Evolutionary conservation across 2,797 vertebrate genomes (phyloP).

Genomic region (Pseudochromis fuscus): DNA sequence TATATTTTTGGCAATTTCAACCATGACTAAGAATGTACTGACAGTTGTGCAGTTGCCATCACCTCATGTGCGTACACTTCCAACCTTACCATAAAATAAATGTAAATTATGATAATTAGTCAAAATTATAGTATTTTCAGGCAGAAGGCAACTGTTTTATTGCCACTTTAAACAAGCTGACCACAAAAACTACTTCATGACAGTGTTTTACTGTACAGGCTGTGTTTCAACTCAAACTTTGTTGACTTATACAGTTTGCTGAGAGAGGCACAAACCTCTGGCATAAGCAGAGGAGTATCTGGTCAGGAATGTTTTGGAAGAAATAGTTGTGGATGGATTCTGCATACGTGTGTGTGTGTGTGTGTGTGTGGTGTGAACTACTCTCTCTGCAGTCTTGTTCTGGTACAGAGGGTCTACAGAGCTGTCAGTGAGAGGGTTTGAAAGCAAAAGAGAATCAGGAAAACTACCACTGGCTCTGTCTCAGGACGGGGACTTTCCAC

Average conservation of each 20-base stretch:
- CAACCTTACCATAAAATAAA: constrained; percentile 30
- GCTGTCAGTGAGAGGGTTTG: constrained; percentile 73
- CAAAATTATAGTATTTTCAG: constrained; percentile 48
- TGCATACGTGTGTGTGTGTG: constrained; percentile 30
- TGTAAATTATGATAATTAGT: constrained; percentile 52
- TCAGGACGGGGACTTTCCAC: constrained; percentile 95
- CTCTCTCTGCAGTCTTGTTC: constrained; percentile 53
- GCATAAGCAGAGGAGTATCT: constrained; percentile 66
- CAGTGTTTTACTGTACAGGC: constrained; percentile 51
- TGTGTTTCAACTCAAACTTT: constrained; percentile 57
- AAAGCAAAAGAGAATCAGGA: constrained; percentile 79
- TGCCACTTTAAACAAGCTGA: constrained; percentile 61
- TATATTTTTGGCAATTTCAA: not conserved
- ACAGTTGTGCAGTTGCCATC: not conserved
- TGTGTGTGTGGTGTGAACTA: constrained; percentile 46
- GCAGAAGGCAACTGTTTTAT: constrained; percentile 51
- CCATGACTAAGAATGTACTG: constrained; percentile 7
- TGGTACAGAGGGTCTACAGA: constrained; percentile 74
- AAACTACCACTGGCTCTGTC: constrained; percentile 90
- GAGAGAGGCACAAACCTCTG: constrained; percentile 70
- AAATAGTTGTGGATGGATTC: constrained; percentile 74
- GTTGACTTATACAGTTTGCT: constrained; percentile 73
- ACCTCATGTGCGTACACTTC: constrained; percentile 12
- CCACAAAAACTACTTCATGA: constrained; percentile 51
- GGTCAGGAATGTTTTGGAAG: constrained; percentile 75